Percentiles rank a stretch among this genome's conserved stretches.
phyloP scores from a whole-genome alignment of 2,797 vertebrate species.

The Decapterus maruadsi region DNA sequence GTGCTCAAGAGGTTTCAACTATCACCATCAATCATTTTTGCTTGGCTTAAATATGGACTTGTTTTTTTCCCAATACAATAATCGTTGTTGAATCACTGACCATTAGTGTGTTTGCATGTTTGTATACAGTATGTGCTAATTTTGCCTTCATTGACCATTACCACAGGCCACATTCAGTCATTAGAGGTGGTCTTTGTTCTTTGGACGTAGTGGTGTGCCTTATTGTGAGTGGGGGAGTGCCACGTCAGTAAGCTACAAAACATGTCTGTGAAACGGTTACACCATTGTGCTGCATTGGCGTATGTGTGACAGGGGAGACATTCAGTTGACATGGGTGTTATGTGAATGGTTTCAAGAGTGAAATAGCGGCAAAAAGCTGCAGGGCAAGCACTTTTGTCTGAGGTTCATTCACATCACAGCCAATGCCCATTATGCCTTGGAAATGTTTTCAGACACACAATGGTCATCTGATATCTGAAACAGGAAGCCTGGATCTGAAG shows the following conservation, averaged over 20 bases:
- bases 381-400: constrained; percentile 32
- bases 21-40: no score
- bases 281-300: neutral
- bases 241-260: constrained; percentile 6
- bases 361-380: constrained; percentile 41
- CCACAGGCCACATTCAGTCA: constrained; percentile 18
- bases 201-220: constrained; percentile 7
- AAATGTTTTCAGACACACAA: constrained; percentile 51
- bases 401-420: constrained; percentile 52
- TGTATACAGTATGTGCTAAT: neutral
- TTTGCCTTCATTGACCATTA: neutral
- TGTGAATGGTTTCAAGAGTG: constrained; percentile 42
- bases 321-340: constrained; percentile 34
- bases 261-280: neutral
- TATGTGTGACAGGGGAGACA: constrained; percentile 28
- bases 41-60: neutral
- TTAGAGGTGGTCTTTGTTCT: neutral
- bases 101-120: constrained; percentile 13
- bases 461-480: constrained; percentile 45
- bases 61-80: neutral
- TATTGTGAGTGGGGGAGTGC: constrained; percentile 14
- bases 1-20: neutral
- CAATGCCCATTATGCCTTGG: constrained; percentile 24
- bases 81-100: constrained; percentile 16
- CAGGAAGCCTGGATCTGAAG: constrained; percentile 20